Evolutionary conservation across 1,140 invertebrate genomes (phyloP).

Genomic region (Drosophila carrolli): DNA sequence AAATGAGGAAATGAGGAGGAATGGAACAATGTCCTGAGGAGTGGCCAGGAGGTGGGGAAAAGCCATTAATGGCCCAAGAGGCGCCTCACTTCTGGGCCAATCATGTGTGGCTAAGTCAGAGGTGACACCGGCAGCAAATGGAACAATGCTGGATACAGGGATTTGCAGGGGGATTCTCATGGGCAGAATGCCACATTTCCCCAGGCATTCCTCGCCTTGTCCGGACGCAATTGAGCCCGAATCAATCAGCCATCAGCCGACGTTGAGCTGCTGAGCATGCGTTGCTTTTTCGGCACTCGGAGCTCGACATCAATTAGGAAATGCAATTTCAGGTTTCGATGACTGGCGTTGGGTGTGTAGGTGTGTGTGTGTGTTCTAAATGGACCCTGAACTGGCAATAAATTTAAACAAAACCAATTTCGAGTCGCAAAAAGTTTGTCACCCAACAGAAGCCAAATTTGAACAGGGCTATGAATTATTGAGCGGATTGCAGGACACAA

Average conservation of each 20-base stretch:
- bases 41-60: constrained; percentile 4
- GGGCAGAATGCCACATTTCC: constrained; percentile 19
- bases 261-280: constrained; percentile 35
- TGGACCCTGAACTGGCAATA: constrained; percentile 36
- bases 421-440: constrained; percentile 37
- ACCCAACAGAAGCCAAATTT: constrained; percentile 20
- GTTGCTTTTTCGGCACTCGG: constrained; percentile 23
- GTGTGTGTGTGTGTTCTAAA: constrained; percentile 9
- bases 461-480: constrained; percentile 36
- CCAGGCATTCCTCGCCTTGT: constrained; percentile 22
- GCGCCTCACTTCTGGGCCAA: constrained; percentile 46
- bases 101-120: constrained; percentile 46
- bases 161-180: neutral
- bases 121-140: constrained; percentile 25
- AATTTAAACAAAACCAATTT: constrained; percentile 51
- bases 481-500: constrained; percentile 19
- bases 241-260: constrained; percentile 41
- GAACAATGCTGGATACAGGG: constrained; percentile 28
- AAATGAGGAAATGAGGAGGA: constrained; percentile 29
- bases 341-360: neutral
- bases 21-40: neutral
- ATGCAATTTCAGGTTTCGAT: constrained; percentile 50
- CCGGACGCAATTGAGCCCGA: constrained; percentile 40
- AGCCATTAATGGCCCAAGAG: constrained; percentile 43
- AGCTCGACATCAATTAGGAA: constrained; percentile 48